Conservation (phyloP, 2,888 invertebrate genomes). For the Drosophila koepferae region DNA sequence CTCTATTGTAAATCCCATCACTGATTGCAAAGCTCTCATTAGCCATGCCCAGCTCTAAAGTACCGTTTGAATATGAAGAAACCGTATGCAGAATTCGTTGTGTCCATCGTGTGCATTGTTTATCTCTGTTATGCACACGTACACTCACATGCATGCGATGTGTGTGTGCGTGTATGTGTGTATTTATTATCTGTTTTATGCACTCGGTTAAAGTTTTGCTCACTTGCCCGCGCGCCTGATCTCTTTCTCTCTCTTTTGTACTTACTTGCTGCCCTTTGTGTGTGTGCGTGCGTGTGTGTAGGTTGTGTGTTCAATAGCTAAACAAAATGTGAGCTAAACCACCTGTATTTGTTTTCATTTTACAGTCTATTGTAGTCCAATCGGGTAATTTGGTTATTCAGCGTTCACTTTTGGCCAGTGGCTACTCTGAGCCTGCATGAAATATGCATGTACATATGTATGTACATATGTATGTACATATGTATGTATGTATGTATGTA, state of each 20-base stretch:
- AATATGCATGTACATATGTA: conserved; percentile 21
- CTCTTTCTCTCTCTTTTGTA: background rate
- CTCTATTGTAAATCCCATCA: conserved; percentile 5
- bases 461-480: background rate
- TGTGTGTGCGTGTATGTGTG: background rate
- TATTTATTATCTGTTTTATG: conserved; percentile 5
- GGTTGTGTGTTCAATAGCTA: conserved; percentile 12
- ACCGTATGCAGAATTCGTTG: conserved; percentile 10
- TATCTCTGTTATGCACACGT: conserved; percentile 3
- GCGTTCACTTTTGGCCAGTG: conserved; percentile 12
- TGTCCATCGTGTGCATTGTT: background rate
- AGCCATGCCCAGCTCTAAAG: background rate
- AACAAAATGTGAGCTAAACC: conserved; percentile 27
- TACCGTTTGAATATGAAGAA: background rate
- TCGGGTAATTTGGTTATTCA: conserved; percentile 23
- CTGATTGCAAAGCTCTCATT: background rate
- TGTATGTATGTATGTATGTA: background rate
- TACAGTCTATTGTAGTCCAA: conserved; percentile 22
- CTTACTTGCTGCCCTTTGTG: background rate
- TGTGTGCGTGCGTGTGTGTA: background rate
- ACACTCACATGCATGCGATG: background rate
- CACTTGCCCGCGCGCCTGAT: background rate
- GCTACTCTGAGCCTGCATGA: conserved; percentile 29
- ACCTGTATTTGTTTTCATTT: conserved; percentile 55
- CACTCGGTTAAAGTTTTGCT: conserved; percentile 4